These are phyloP conservation scores for Calosoma granatense DNA, from an alignment of 1,140 invertebrate genomes.

Conservation along the genomic window DNA sequence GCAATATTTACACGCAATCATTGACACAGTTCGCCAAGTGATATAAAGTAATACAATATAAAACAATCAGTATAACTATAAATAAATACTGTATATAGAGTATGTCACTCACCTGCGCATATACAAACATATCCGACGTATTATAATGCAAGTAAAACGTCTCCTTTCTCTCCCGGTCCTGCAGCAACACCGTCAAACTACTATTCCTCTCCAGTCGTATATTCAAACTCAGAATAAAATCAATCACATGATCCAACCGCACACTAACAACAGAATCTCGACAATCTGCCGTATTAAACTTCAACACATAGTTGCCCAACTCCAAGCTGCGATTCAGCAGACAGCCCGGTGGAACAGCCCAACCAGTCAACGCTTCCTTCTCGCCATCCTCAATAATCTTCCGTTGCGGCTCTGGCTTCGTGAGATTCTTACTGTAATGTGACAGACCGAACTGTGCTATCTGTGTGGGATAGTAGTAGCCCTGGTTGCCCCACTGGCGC, in stretches of 20 bases:
- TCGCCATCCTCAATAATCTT: constrained; percentile 67
- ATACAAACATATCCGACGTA: constrained; percentile 59
- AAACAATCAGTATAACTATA: not conserved
- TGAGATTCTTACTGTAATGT: constrained; percentile 92
- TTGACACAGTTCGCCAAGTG: not conserved
- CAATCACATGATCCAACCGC: constrained; percentile 59
- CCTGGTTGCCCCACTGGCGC: constrained; percentile 87
- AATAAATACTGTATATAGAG: not conserved
- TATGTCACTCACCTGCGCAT: constrained; percentile 48
- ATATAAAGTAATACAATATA: not conserved
- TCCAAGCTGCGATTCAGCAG: constrained; percentile 47
- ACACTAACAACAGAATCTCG: constrained; percentile 57
- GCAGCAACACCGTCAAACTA: constrained; percentile 65
- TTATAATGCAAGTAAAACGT: constrained; percentile 76
- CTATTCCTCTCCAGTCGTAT: constrained; percentile 63
- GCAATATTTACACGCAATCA: not conserved
- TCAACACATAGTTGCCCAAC: constrained; percentile 46
- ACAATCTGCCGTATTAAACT: constrained; percentile 61
- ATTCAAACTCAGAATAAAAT: constrained; percentile 70
- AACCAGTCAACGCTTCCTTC: constrained; percentile 46
- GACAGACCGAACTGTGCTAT: constrained; percentile 96
- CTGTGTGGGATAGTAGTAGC: constrained; percentile 97
- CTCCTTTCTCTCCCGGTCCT: constrained; percentile 67
- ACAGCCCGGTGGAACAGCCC: constrained; percentile 55
- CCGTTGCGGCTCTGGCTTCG: constrained; percentile 61